Conservation (phyloP, 2,888 invertebrate genomes). For the Leptopilina drosophilae region DNA sequence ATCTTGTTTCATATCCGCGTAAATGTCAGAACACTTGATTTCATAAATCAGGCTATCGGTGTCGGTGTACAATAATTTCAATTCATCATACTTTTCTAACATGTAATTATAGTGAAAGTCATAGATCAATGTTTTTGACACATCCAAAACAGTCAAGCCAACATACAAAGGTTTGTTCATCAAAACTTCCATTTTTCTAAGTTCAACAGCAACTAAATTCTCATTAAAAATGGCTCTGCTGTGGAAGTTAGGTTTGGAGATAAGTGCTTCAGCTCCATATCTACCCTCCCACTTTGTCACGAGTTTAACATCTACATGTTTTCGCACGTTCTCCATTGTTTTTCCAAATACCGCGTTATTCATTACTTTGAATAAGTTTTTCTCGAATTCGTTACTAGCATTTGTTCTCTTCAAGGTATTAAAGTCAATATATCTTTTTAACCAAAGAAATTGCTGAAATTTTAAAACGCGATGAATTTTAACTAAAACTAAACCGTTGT, state of each 20-base stretch:
- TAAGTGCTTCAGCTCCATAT: slow-evolving; percentile 59
- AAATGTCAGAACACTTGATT: not conserved
- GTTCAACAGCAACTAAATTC: slow-evolving; percentile 66
- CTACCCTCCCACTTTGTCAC: slow-evolving; percentile 59
- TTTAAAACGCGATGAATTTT: slow-evolving; percentile 65
- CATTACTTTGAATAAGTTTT: slow-evolving; percentile 72
- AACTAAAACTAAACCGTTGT: slow-evolving; percentile 55
- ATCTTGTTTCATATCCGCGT: not conserved
- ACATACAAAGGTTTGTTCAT: slow-evolving; percentile 67
- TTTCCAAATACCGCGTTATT: slow-evolving; percentile 64
- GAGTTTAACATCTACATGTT: slow-evolving; percentile 69
- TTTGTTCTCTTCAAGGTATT: slow-evolving; percentile 67
- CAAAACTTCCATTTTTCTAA: slow-evolving; percentile 54
- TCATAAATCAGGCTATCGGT: slow-evolving; percentile 4
- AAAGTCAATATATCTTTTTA: slow-evolving; percentile 59
- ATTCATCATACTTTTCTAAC: slow-evolving; percentile 45
- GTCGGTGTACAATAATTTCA: slow-evolving; percentile 57
- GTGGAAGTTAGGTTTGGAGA: slow-evolving; percentile 67
- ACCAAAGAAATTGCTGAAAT: slow-evolving; percentile 67
- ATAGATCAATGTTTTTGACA: slow-evolving; percentile 68
- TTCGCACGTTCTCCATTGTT: slow-evolving; percentile 67
- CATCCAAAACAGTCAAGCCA: slow-evolving; percentile 63
- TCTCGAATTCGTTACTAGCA: slow-evolving; percentile 69
- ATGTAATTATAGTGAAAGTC: slow-evolving; percentile 64
- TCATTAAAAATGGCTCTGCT: slow-evolving; percentile 65